phyloP scores from a whole-genome alignment of 2,888 invertebrate species.

The Rotaria socialis region DNA sequence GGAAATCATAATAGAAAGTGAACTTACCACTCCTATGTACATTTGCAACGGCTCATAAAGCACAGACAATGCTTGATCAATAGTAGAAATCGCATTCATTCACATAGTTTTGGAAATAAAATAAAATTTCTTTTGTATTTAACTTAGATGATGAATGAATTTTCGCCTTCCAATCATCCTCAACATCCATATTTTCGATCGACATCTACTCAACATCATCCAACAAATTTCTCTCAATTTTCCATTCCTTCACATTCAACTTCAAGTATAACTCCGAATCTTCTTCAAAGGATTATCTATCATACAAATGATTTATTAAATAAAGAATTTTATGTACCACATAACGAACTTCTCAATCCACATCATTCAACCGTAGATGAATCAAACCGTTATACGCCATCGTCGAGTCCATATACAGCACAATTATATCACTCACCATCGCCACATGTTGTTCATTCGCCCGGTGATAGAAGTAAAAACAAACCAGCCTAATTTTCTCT shows the following conservation, averaged over 20 bases:
- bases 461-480: background rate
- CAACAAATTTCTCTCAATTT: background rate
- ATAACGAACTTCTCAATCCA: background rate
- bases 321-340: background rate
- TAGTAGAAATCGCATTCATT: no score
- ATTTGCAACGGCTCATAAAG: no score
- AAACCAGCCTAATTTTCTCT: background rate
- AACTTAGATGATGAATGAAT: background rate
- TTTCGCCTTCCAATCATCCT: background rate
- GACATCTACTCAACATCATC: background rate
- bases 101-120: no score
- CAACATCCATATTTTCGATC: background rate
- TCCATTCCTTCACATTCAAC: background rate
- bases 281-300: background rate
- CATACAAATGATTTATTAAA: background rate
- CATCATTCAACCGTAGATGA: background rate
- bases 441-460: conserved; percentile 7
- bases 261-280: background rate
- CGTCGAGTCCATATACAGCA: background rate
- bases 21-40: no score
- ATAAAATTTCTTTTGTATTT: background rate
- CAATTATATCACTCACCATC: background rate
- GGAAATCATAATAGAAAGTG: no score
- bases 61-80: no score
- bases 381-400: background rate